Base-by-base conservation (phyloP, 1,140 invertebrate genomes). In the Physella acuta region DNA sequence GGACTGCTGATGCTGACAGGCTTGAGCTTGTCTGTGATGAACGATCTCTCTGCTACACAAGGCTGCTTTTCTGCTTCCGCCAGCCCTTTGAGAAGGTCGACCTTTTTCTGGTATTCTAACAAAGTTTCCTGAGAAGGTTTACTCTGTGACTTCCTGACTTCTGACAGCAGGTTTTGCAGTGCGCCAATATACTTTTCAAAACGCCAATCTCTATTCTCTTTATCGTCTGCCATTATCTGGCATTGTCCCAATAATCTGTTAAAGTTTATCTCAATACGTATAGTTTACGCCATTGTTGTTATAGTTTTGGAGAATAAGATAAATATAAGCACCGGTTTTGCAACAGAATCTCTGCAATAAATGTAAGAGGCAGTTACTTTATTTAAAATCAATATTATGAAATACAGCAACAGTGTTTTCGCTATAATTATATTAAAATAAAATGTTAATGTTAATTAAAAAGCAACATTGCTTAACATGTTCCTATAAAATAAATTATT, bases 31-130 rank as follows among this genome's bases (percentile, higher is more conserved):
- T 90, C 89, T 16, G 88, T 87, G 2, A 89, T 89, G 62, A 88
- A 81, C 39, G 89, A 89, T 85, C 90, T 89, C 79, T 92, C 90
- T 36, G 87, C 85, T 26, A 89, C 87, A 77, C 86, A 89, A 72
- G 87, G 86, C 85, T 90, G 82, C 81, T 90, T 90, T 68, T 89
- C 88, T 30, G 90, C 89, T 74, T 89, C 88, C 28, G 91, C 81
- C 24, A 92, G 73, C 3, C 90, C 90, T 83, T 90, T 91, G 5
- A 92, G 79, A 79, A 92, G 91, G 68, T 89, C 84, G 44, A 90
- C 86, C 80, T 90, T 87, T 79, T 88, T 89, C 33, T 82, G 82
- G 77, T 92, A 92, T 70, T 90, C 89, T 16, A 84, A 82, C 51
- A 92, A 79, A 4, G 84, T 80, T 77, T 91, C 91, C 79, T 89